Evolutionary conservation across 1,140 invertebrate genomes (phyloP), one percentile per base, ranked within the genome.

Genomic region (Polyergus mexicanus): DNA sequence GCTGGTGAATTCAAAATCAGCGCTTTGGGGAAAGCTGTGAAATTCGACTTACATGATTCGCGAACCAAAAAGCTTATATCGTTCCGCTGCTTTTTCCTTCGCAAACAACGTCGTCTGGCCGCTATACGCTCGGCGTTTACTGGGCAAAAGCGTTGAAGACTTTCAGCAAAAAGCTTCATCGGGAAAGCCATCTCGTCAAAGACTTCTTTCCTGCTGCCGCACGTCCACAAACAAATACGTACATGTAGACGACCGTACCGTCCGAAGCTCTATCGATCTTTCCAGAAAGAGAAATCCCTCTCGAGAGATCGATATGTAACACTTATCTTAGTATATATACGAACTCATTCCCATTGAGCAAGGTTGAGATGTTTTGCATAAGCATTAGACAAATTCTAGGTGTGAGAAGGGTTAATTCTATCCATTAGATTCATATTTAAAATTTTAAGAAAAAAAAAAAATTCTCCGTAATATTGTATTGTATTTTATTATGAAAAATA

Each of bases 111-210:
- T 74, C 38, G 68, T 83, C 68, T 72, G 78, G 66, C 54, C 66
- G 72, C 66, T 83, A 60, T 66, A 74, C 68, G 78, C 54, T 47
- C 41, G 47, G 68, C 78, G 44, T 83, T 83, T 72, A 68, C 68
- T 28, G 68, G 28, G 78, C 54, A 74, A 83, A 83, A 74, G 68
- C 38, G 78, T 60, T 74, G 78, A 83, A 83, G 78, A 72, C 78
- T 72, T 58, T n/a, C 25, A 47, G 78, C 68, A 83, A 83, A 83
- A 83, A 83, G 68, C 78, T 83, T 83, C 78, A 83, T 83, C 78
- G 78, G 68, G 78, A 74, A 83, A 83, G 68, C 78, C 78, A 83
- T 83, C 78, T 83, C 78, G 78, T 83, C 78, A 83, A 83, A 83
- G 78, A 83, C 68, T 83, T 83, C 78, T 83, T 83, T 83, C 41